These are phyloP conservation scores for Acanthosoma haemorrhoidale DNA, from an alignment of 2,888 invertebrate species.

Conservation along the genomic window DNA sequence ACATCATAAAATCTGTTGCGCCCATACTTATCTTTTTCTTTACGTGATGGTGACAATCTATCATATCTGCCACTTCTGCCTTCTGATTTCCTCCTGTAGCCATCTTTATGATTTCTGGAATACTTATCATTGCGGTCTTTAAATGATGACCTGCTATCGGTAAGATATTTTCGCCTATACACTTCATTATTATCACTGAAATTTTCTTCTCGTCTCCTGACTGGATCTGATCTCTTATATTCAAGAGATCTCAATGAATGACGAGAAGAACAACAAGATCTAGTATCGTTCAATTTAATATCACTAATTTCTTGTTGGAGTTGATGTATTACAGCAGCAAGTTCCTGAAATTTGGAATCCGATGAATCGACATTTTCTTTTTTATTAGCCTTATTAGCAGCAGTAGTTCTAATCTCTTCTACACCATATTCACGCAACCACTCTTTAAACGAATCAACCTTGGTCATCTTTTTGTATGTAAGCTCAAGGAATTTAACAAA, in stretches of 20 bases:
- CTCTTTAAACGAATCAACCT: background rate
- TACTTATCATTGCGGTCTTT: background rate
- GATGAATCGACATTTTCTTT: background rate
- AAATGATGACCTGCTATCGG: background rate
- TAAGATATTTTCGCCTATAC: background rate
- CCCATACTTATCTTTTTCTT: background rate
- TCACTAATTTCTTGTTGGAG: background rate
- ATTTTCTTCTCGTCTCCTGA: background rate
- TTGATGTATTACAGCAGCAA: background rate
- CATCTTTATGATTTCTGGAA: background rate
- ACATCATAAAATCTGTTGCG: background rate
- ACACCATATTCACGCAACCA: background rate
- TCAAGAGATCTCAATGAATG: background rate
- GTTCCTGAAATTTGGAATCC: background rate
- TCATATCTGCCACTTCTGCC: background rate
- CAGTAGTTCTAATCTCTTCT: background rate
- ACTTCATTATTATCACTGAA: background rate
- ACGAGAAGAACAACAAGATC: slow-evolving; percentile 4
- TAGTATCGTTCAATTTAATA: background rate
- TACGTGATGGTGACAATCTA: background rate
- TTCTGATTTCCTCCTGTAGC: background rate
- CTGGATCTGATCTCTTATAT: background rate
- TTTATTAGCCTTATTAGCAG: background rate
- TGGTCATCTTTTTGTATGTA: background rate
- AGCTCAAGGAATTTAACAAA: background rate